Evolutionary conservation across 2,888 invertebrate species (phyloP).

Genomic region (Clistopyga incitator): DNA sequence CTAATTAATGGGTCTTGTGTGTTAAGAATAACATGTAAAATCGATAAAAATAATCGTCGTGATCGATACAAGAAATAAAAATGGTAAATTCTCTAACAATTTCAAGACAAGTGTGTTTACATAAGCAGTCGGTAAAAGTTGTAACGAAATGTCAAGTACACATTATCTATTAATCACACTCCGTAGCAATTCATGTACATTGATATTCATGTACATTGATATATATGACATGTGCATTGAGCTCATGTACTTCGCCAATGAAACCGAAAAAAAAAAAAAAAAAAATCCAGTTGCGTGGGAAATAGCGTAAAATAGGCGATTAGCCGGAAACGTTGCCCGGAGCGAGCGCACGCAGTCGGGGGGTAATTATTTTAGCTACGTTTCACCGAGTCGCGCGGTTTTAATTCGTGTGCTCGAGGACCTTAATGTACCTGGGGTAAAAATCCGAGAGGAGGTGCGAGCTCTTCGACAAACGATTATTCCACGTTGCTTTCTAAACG

Average conservation of each 20-base stretch:
- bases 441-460: background rate
- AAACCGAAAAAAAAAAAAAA: background rate
- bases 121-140: too few relatives aligned
- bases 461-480: constrained; percentile 38
- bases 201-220: too few relatives aligned
- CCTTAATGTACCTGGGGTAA: constrained; percentile 15
- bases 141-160: too few relatives aligned
- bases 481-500: constrained; percentile 38
- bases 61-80: too few relatives aligned
- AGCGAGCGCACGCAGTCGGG: background rate
- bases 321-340: background rate
- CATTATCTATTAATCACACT: too few relatives aligned
- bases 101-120: too few relatives aligned
- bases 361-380: constrained; percentile 40
- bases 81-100: too few relatives aligned
- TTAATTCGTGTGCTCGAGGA: constrained; percentile 34
- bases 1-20: too few relatives aligned
- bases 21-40: too few relatives aligned
- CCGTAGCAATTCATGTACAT: too few relatives aligned
- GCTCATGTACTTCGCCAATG: background rate
- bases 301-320: constrained; percentile 9
- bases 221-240: too few relatives aligned
- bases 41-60: too few relatives aligned
- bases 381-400: constrained; percentile 16
- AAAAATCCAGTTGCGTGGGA: constrained; percentile 10